Evolutionary conservation across 2,888 invertebrate genomes (phyloP).

Genomic region (Hirtodrosophila histrioides): DNA sequence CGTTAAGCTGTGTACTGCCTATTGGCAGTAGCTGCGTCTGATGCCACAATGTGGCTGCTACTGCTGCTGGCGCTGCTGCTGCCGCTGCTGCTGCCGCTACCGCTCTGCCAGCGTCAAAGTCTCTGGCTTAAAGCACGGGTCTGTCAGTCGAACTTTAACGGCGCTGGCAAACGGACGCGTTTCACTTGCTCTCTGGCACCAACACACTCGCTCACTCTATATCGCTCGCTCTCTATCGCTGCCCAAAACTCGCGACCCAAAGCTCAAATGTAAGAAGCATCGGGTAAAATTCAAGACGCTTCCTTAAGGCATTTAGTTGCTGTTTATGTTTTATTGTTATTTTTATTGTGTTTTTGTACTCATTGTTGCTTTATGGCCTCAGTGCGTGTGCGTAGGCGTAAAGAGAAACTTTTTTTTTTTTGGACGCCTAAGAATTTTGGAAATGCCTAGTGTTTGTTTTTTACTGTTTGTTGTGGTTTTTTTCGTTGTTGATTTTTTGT

Average conservation of each 20-base stretch:
- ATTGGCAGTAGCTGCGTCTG: neutral
- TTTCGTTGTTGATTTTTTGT: neutral
- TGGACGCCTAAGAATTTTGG: constrained; percentile 35
- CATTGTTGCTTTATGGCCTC: constrained; percentile 38
- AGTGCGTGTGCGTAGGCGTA: constrained; percentile 63
- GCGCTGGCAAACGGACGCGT: constrained; percentile 70
- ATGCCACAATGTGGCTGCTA: neutral
- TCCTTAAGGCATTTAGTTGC: constrained; percentile 33
- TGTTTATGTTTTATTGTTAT: neutral
- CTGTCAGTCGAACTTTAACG: constrained; percentile 66
- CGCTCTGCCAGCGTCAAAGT: constrained; percentile 39
- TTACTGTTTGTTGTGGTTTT: constrained; percentile 25
- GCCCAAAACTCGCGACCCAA: constrained; percentile 23
- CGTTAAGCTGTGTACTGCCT: neutral
- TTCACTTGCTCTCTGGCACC: constrained; percentile 40
- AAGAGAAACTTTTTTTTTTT: constrained; percentile 68
- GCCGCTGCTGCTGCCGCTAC: constrained; percentile 10
- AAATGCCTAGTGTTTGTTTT: constrained; percentile 38
- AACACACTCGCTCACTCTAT: constrained; percentile 4
- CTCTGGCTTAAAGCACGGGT: constrained; percentile 47
- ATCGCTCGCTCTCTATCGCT: constrained; percentile 4
- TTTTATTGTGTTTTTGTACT: constrained; percentile 2
- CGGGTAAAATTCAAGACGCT: constrained; percentile 36
- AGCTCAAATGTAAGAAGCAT: constrained; percentile 49
- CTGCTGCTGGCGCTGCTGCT: neutral